Base-by-base conservation (phyloP, 30 jellyfish, hydroid and myxozoan genomes). In the Phacellophora camtschatica region DNA sequence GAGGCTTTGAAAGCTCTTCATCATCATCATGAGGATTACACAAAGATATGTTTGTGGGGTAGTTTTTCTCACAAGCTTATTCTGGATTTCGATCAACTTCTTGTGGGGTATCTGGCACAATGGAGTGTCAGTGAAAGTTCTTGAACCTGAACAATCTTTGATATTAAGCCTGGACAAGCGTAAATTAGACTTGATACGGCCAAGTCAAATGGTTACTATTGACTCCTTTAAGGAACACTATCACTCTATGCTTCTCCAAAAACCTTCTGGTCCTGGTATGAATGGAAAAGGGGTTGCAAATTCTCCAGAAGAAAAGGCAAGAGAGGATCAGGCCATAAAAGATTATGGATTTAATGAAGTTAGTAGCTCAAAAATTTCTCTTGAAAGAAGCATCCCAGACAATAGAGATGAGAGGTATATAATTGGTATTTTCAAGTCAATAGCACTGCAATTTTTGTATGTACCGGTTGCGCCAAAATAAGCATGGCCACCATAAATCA, bases 341-440 rank as follows among this genome's bases (percentile, higher is more conserved):
- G 91, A 82, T 41, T 83, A 90, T 74, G 96, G 96, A 13, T 90
- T 90, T 55, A 90, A 90, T 77, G 97, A 90, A 45, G 70, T 90
- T 24, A 53, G 90, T 33, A 83, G 96, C 61, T 84, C 97, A 30
- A 90, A 90, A 43, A 90, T 90, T 0, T 84, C 97, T 8, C 71
- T 90, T 2, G 96, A 83, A 78, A 73, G 97, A 84, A 36, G 85
- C 30, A 76, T 83, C 3, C 97, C 97, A 9, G 97, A 90, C 22
- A 90, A 90, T 49, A 75, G 97, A 48, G 91, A 77, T 35, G 51
- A 49, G 35, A 63, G 81, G 97, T 88, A 80, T 23, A 90, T n/a
- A n/a, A n/a, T n/a, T n/a, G n/a, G n/a, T n/a, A n/a, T n/a, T n/a
- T n/a, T n/a, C n/a, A n/a, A n/a, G n/a, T n/a, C n/a, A n/a, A n/a